phyloP scores from a whole-genome alignment of 2,888 invertebrate species.

The Pristionchus exspectatus region DNA sequence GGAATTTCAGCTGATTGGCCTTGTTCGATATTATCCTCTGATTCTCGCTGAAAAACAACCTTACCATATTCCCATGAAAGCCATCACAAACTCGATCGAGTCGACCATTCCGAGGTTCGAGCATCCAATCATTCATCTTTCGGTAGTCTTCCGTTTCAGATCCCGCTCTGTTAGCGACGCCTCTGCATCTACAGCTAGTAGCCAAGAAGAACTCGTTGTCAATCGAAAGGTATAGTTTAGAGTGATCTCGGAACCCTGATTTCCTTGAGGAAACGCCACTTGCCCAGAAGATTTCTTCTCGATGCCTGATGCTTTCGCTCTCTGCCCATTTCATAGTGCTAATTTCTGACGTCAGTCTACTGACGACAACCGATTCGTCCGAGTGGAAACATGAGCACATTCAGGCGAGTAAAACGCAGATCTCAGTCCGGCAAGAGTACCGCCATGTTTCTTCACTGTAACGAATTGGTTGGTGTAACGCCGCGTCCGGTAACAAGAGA shows the following conservation, averaged over 20 bases:
- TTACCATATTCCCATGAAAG: background rate
- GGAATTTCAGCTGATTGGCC: background rate
- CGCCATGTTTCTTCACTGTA: background rate
- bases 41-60: background rate
- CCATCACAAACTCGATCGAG: background rate
- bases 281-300: background rate
- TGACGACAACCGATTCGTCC: background rate
- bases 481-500: background rate
- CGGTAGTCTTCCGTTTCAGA: background rate
- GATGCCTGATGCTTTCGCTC: background rate
- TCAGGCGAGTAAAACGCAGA: background rate
- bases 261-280: background rate
- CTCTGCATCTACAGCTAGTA: background rate
- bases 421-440: too few species aligned
- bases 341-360: background rate
- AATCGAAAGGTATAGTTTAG: background rate
- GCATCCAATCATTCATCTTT: background rate
- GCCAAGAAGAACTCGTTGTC: background rate
- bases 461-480: background rate
- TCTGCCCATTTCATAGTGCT: background rate
- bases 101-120: background rate
- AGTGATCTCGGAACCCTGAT: background rate
- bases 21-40: background rate
- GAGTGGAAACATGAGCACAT: background rate
- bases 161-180: background rate